Base-by-base conservation (phyloP, 2,797 vertebrate genomes). In the Periparus ater region DNA sequence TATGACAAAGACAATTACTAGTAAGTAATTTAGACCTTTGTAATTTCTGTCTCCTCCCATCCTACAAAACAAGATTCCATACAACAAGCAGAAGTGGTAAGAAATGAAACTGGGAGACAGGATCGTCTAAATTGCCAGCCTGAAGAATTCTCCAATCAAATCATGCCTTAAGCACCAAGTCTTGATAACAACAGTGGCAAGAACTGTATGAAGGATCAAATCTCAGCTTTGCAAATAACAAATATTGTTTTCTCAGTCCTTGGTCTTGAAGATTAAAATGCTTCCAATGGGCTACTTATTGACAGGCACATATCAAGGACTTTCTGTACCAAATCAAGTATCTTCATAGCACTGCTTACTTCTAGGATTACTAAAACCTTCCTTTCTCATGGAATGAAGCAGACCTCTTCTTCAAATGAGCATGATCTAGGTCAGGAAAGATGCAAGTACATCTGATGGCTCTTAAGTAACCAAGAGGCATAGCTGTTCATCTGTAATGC, bases 51-150 rank as follows among this genome's bases (percentile, higher is more conserved):
- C 47, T 94, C 47, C 44, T 96, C 68, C 12, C 78, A 58, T 87
- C 27, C 84, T 85, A 77, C 40, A 72, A 89, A 92, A 68, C 36
- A 81, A 89, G 91, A 88, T 66, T 93, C 51, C 47, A 86, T 44
- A 88, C 36, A 91, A 71, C 42, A 83, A 82, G 50, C 50, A 54
- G 92, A 92, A 90, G 25, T 45, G 42, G 32, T 63, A 85, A 84
- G 85, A 88, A 93, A 74, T 76, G 18, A 88, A 92, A 85, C 0
- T 13, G 13, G 38, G 51, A 83, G 42, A 78, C 21, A 32, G 7
- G 10, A 40, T 82, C 1, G 0, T 81, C 32, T 80, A 62, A 89
- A 85, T 7, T 30, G 40, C 17, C 36, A 85, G 44, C 14, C 42
- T 88, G 55, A 88, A 77, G 88, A 91, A 78, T 58, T 80, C 72